These are phyloP conservation scores for Esox lucius DNA, from an alignment of 2,797 vertebrate species.

Conservation along the genomic window DNA sequence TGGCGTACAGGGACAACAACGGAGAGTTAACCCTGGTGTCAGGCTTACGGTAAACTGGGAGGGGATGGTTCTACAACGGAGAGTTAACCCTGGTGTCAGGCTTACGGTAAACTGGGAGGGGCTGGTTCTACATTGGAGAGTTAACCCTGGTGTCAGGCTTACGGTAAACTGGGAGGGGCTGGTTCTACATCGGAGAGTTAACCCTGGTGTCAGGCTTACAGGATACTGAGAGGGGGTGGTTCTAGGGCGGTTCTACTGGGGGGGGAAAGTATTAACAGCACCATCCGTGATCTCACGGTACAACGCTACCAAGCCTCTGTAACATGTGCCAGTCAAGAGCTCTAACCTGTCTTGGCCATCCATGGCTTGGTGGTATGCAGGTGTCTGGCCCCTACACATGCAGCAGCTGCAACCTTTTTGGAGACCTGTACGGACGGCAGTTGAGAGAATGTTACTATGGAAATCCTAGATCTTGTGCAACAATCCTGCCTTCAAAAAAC, in stretches of 20 bases:
- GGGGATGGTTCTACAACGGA: background rate
- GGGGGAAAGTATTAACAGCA: background rate
- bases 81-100: background rate
- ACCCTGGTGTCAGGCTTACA: background rate
- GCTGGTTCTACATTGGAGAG: no score
- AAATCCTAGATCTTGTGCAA: background rate
- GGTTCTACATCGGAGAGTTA: background rate
- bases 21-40: background rate
- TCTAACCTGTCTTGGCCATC: constrained; percentile 88
- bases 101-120: background rate
- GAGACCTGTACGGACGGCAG: constrained; percentile 73
- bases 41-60: background rate
- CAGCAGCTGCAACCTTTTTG: constrained; percentile 84
- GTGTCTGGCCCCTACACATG: constrained; percentile 85
- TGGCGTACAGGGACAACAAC: background rate
- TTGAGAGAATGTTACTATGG: background rate
- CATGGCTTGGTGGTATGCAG: constrained; percentile 78
- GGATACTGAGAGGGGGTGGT: background rate
- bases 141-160: background rate
- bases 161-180: background rate
- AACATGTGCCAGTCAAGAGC: background rate
- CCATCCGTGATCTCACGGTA: background rate
- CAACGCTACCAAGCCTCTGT: background rate
- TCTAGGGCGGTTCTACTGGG: background rate
- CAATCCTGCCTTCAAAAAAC: background rate